A percentile compares a stretch with the other conserved stretches of the same genome.
These are phyloP conservation scores for Epistrophella euchroma DNA, from an alignment of 2,888 invertebrate genomes.

Conservation along the genomic window DNA sequence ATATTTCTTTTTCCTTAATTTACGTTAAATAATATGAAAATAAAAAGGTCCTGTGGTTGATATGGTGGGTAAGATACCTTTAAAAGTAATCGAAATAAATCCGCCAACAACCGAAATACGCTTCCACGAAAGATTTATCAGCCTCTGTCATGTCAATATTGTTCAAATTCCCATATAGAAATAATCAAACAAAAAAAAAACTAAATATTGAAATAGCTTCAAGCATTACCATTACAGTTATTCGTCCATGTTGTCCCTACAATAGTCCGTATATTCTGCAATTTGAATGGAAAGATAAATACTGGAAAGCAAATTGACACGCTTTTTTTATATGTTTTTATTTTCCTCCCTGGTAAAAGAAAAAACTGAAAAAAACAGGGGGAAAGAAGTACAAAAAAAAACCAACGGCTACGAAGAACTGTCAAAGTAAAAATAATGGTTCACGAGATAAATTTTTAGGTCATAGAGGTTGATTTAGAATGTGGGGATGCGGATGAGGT, in stretches of 20 bases:
- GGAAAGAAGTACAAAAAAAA: not conserved
- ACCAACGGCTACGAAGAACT: constrained; percentile 32
- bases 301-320: constrained; percentile 69
- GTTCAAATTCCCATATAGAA: not conserved
- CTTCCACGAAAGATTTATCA: constrained; percentile 58
- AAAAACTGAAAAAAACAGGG: constrained; percentile 18
- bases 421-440: constrained; percentile 69
- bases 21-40: constrained; percentile 25
- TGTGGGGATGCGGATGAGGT: not conserved
- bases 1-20: constrained; percentile 14
- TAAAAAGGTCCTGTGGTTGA: constrained; percentile 7
- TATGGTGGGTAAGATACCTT: not conserved
- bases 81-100: constrained; percentile 44
- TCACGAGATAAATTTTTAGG: constrained; percentile 40
- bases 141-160: constrained; percentile 65
- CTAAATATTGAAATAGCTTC: constrained; percentile 44
- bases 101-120: constrained; percentile 24
- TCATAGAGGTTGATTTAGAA: constrained; percentile 14
- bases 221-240: constrained; percentile 12
- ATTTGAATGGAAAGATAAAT: constrained; percentile 62
- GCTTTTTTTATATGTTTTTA: constrained; percentile 47
- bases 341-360: not conserved
- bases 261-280: constrained; percentile 1
- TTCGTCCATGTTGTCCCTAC: constrained; percentile 2
- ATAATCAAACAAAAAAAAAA: not conserved